A percentile compares a stretch with the other conserved stretches of the same genome.
phyloP scores from a whole-genome alignment of 2,113 vertebrate species.

The Centropus bengalensis region DNA sequence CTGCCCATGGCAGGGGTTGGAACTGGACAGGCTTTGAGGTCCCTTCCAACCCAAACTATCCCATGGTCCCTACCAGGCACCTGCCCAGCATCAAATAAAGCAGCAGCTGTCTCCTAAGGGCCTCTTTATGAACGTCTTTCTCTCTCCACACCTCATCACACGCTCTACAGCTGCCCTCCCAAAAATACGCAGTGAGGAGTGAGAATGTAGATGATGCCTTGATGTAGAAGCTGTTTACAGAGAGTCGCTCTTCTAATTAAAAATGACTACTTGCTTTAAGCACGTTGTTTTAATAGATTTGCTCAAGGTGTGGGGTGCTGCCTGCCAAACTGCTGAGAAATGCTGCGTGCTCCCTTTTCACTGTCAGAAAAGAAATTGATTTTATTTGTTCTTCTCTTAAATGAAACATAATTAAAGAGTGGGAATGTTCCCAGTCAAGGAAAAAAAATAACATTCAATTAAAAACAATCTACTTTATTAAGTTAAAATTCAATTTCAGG shows the following conservation, averaged over 20 bases:
- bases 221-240: neutral
- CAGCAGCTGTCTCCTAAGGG: neutral
- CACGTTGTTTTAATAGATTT: neutral
- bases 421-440: slow-evolving; percentile 9
- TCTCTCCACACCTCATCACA: neutral
- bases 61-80: neutral
- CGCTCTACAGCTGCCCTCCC: neutral
- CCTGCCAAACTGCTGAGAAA: neutral
- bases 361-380: slow-evolving; percentile 34
- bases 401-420: slow-evolving; percentile 62
- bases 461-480: slow-evolving; percentile 57
- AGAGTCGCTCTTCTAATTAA: neutral
- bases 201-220: neutral
- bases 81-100: neutral
- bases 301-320: neutral
- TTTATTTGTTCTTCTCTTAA: slow-evolving; percentile 39
- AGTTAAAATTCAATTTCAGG: slow-evolving; percentile 40
- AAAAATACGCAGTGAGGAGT: neutral
- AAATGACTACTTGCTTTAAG: neutral
- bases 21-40: too few relatives aligned
- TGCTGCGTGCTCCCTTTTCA: neutral
- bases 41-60: too few relatives aligned
- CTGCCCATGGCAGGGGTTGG: too few relatives aligned
- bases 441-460: slow-evolving; percentile 31
- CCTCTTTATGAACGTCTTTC: accelerated